Evolutionary conservation across 2,888 invertebrate genomes (phyloP), one percentile per base, ranked within the genome.

Genomic region (Salticus scenicus): DNA sequence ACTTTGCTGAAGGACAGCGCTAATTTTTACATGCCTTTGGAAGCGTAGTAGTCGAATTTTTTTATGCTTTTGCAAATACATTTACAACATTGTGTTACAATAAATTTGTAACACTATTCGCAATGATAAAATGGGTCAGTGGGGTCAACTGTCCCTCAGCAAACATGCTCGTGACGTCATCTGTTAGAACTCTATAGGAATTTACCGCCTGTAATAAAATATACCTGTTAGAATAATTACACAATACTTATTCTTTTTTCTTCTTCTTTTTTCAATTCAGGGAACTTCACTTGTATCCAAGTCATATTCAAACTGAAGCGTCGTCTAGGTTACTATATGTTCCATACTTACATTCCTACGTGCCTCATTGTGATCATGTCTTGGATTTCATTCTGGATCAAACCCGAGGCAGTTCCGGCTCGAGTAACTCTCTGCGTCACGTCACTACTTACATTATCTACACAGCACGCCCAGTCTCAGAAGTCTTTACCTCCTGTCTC

Each of bases 341-440:
- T 97, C 91, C 97, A 97, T 92, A 97, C 97, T 0, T 97, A 97
- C 91, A 96, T 97, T 89, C 97, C 97, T 0, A 96, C 97, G 0
- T 96, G 96, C 0, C 93, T 97, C 88, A 97, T 97, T 90, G 97
- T 97, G 67, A 96, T 97, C 82, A 96, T 97, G 96, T 97, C 96
- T 1, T 97, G 97, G 97, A 97, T 97, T 89, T 97, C 97, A 0
- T 97, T 97, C 92, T 97, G 97, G 97, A 97, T 97, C 90, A 97
- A 97, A 91, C 97, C 97, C 0, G 97, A 97, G 91, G 97, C 97
- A 0, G 97, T 97, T 4, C 97, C 97, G 0, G 97, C 97, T 27
- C 93, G 97, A 5, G 97, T 97, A 31, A 97, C 98, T 0, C 93
- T 97, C 0, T 97, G 98, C 24, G 97, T 97, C 83, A 97, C 97